These are phyloP conservation scores for Gymnogyps californianus DNA, from an alignment of 2,113 vertebrate genomes.

Conservation along the genomic window DNA sequence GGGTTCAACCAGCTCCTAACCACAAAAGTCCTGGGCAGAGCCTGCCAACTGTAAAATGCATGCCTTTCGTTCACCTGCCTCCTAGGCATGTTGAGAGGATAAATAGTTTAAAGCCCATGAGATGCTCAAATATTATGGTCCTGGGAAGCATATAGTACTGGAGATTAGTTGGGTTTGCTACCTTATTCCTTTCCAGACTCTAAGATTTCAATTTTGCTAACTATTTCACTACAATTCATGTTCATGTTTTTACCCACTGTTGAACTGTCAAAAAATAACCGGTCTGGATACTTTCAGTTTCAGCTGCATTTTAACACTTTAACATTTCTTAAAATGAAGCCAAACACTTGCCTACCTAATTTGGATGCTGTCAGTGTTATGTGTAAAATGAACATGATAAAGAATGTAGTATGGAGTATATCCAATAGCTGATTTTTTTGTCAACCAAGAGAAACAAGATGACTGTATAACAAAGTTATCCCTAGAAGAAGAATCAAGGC, in stretches of 20 bases:
- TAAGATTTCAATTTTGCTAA: neutral
- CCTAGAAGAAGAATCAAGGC: neutral
- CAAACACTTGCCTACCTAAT: neutral
- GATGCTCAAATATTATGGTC: neutral
- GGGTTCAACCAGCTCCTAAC: neutral
- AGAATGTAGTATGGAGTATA: neutral
- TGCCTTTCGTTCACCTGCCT: neutral
- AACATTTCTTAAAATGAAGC: constrained; percentile 19
- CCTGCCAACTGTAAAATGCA: neutral
- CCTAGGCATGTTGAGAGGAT: neutral
- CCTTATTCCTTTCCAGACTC: neutral
- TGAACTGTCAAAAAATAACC: neutral
- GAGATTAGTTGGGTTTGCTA: neutral
- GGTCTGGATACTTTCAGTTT: constrained; percentile 21
- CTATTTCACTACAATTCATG: neutral
- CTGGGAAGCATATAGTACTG: neutral
- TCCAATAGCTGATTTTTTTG: neutral
- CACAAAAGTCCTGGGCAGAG: neutral
- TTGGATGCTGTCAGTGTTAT: neutral
- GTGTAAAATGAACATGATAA: neutral
- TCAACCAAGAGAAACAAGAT: neutral
- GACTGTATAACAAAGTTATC: neutral
- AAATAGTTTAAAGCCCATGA: neutral
- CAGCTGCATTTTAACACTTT: constrained; percentile 12
- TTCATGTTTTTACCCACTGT: neutral